Evolutionary conservation across 2,888 invertebrate genomes (phyloP), one percentile per base, ranked within the genome.

Genomic region (Fragum whitleyi): DNA sequence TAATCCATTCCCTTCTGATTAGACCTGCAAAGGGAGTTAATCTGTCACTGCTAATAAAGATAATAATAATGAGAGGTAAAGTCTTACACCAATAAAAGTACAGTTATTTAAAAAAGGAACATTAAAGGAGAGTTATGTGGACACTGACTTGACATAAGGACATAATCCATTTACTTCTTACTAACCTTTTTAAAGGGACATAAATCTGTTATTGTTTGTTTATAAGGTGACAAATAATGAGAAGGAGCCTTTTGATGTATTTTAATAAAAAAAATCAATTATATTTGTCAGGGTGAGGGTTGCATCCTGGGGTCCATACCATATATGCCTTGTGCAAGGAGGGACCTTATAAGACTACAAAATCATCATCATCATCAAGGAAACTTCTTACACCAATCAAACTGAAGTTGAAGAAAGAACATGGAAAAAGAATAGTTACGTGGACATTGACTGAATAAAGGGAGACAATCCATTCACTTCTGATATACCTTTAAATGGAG

Each of bases 81-180:
- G 19, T 1, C 21, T 79, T 0, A 78, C 78, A 7, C 85, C 85
- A 36, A 90, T 92, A 14, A 90, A 89, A 81, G 78, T 91, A 68
- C 91, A 91, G 83, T 81, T 91, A 26, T 61, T 91, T 28, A 86
- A 91, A 77, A 86, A 91, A 81, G 91, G 91, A 26, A 87, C 81
- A 51, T 79, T 85, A 23, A 81, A 77, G 67, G 87, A 90, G 53
- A 84, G 87, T 72, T 90, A 85, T 80, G 85, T 87, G 3, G 92
- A 92, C 81, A 86, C 92, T 68, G 86, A 90, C 65, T 74, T 91
- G 23, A 85, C 88, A 29, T 80, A 79, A 36, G 79, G 70, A 51
- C 87, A 89, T 65, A 90, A 90, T 73, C 91, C 90, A 57, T 90
- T 91, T 75, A 81, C 87, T 36, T 68, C 83, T 21, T 78, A 62